Percentiles rank a stretch among this genome's conserved stretches.
phyloP scores from a whole-genome alignment of 2,113 vertebrate genomes.

The Oxyura jamaicensis region DNA sequence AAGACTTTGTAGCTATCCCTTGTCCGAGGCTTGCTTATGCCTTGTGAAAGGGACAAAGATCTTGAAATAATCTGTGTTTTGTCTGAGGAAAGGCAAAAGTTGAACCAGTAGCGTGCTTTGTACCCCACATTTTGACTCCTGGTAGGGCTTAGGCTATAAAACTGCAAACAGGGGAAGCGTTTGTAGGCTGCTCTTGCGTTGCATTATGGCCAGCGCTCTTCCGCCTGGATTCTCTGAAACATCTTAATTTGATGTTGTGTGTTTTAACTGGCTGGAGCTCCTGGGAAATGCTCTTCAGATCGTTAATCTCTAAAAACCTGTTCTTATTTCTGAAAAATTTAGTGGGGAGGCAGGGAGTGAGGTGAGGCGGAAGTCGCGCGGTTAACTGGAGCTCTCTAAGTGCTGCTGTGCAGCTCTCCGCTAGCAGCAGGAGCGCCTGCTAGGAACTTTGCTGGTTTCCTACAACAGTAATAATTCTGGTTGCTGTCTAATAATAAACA shows the following conservation, averaged over 20 bases:
- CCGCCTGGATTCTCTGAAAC: not conserved
- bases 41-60: constrained; percentile 13
- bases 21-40: not conserved
- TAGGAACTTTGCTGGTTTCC: not conserved
- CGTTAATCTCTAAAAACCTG: not conserved
- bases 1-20: not conserved
- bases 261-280: not conserved
- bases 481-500: constrained; percentile 17
- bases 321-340: constrained; percentile 7
- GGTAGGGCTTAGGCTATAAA: not conserved
- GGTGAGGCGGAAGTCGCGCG: not conserved
- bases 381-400: not conserved
- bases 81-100: constrained; percentile 3
- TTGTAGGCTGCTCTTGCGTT: not conserved
- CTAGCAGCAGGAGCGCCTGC: not conserved
- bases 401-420: not conserved
- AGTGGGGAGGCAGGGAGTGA: not conserved
- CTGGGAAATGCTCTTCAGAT: not conserved
- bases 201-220: not conserved
- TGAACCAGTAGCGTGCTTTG: not conserved
- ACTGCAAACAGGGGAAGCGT: not conserved
- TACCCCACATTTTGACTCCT: not conserved
- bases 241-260: not conserved
- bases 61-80: constrained; percentile 39
- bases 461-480: not conserved